Percentiles rank a stretch among this genome's conserved stretches.
Conservation (phyloP, 1,140 invertebrate genomes). For the Diorhabda elongata region DNA sequence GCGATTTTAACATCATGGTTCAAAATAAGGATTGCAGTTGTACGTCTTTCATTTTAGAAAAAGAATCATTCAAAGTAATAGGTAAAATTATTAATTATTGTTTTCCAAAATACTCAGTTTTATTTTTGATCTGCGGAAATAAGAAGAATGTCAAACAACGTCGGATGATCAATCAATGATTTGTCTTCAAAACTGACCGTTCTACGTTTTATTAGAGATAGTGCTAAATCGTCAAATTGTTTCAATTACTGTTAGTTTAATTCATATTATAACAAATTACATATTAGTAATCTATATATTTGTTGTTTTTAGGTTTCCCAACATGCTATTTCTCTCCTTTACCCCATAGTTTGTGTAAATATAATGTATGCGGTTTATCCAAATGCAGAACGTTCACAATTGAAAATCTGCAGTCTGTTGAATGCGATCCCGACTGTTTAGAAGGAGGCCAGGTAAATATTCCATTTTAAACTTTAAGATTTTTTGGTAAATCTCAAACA, state of each 20-base stretch:
- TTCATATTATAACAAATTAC: too few relatives aligned
- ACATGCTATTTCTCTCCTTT: constrained; percentile 34
- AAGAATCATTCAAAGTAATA: constrained; percentile 28
- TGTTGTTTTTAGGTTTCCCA: constrained; percentile 23
- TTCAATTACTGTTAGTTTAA: too few relatives aligned
- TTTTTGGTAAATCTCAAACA: too few relatives aligned
- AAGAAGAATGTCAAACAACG: too few relatives aligned
- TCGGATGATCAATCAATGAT: too few relatives aligned
- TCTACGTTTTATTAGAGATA: too few relatives aligned
- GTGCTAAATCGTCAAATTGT: too few relatives aligned
- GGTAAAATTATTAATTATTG: constrained; percentile 12
- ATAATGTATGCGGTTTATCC: constrained; percentile 31
- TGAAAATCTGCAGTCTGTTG: constrained; percentile 21
- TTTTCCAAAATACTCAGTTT: too few relatives aligned
- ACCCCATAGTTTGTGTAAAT: constrained; percentile 27
- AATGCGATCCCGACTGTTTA: constrained; percentile 19
- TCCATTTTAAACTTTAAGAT: background rate
- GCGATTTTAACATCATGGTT: constrained; percentile 30
- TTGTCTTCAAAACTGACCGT: too few relatives aligned
- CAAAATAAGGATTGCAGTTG: constrained; percentile 30
- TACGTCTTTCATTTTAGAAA: constrained; percentile 23
- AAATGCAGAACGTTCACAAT: constrained; percentile 20
- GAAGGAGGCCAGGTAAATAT: constrained; percentile 10
- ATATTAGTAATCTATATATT: too few relatives aligned
- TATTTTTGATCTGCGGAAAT: too few relatives aligned